These are phyloP conservation scores for Aphelenchoides fujianensis DNA, from an alignment of 1,140 invertebrate species.

Conservation along the genomic window DNA sequence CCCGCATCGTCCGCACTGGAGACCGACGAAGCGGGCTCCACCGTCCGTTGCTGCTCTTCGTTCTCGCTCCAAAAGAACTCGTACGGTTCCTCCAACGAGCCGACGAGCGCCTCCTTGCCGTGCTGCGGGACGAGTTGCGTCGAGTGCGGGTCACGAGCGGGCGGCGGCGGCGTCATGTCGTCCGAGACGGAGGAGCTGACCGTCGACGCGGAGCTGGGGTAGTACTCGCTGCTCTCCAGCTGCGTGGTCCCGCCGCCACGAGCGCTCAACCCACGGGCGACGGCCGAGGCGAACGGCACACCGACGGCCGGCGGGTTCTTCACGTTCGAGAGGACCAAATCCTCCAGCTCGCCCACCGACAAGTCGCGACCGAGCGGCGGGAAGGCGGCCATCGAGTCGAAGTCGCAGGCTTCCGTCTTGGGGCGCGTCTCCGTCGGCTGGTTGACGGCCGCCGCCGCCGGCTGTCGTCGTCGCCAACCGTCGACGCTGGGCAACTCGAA, in stretches of 20 bases:
- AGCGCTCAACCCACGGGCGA: neutral
- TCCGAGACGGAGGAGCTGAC: neutral
- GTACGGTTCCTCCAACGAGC: slow-evolving; percentile 27
- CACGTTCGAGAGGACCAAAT: slow-evolving; percentile 2
- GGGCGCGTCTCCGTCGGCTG: neutral
- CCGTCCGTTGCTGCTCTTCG: slow-evolving; percentile 13
- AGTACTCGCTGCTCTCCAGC: no score
- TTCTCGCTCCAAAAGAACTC: slow-evolving; percentile 31
- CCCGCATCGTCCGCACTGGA: slow-evolving; percentile 29
- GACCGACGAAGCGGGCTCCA: slow-evolving; percentile 17
- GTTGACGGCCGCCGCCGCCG: neutral
- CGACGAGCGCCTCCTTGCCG: slow-evolving; percentile 12
- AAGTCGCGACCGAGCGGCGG: slow-evolving; percentile 7
- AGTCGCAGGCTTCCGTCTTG: neutral
- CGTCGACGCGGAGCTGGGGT: slow-evolving; percentile 8
- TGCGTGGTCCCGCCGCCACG: neutral
- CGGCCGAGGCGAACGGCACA: neutral
- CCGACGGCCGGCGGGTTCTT: neutral
- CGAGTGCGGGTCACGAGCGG: neutral
- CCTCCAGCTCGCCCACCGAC: slow-evolving; percentile 6
- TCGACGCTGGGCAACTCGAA: slow-evolving; percentile 60
- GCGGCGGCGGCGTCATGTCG: slow-evolving; percentile 10
- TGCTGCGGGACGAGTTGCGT: neutral
- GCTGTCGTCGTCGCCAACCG: slow-evolving; percentile 55
- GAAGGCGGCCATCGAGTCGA: neutral